Evolutionary conservation across 2,888 invertebrate genomes (phyloP), one percentile per base, ranked within the genome.

Genomic region (Patella depressa): DNA sequence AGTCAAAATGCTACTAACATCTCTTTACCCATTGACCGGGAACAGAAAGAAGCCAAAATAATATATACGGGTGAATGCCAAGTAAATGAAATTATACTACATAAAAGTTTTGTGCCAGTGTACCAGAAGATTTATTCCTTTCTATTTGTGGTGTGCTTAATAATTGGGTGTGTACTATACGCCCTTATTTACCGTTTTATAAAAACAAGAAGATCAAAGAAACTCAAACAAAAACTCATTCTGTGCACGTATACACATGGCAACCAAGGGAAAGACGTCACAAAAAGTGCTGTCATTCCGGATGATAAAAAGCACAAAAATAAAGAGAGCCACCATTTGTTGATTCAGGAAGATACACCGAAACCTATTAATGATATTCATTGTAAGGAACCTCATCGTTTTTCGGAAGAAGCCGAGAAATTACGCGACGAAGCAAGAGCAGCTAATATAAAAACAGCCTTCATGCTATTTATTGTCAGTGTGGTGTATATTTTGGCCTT

Each of bases 391-490:
- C 65, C 19, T 14, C 24, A 19, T 65, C 65, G 65, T 65, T 19
- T 65, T 19, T 24, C 19, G 12, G 65, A 71, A 65, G 80, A 82
- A 59, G 80, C 80, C 5, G 83, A 83, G 29, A 77, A 79, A 3
- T 74, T 83, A 55, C 72, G 83, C 54, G 86, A 88, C 75, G 85
- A 86, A 76, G 84, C 85, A n/a, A 79, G 88, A 11, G 84, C 85
- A 34, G 88, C 88, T 17, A 91, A 91, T 81, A 86, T 91, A 65
- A 88, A 89, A 73, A 91, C 91, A 14, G 91, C 91, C n/a, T 84
- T 88, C 59, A 91, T 91, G 91, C 80, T 91, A 80, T 91, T 91
- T 80, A 89, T 90, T 12, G 91, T 91, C 14, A 90, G 90, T 53
- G 82, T 91, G 7, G 90, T 91, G 45, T 91, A 90, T 76, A 86